Evolutionary conservation across 2,113 vertebrate genomes (phyloP).

Genomic region (Ptilorrhoa leucosticta): DNA sequence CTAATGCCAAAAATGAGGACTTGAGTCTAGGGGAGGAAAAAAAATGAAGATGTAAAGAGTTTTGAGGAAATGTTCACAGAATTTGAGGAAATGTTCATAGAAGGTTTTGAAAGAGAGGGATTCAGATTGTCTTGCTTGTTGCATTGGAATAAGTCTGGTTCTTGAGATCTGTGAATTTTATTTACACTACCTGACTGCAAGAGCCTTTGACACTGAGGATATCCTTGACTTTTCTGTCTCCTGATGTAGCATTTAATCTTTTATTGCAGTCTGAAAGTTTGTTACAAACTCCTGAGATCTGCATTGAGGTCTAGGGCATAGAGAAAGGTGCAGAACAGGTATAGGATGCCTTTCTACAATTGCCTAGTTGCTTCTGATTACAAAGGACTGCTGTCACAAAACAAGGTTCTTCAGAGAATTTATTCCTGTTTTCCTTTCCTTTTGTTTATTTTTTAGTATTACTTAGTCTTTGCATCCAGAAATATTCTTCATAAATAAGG

Average conservation of each 20-base stretch:
- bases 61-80: neutral
- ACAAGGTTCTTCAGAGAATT: neutral
- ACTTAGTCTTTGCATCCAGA: neutral
- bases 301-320: neutral
- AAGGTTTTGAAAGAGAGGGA: neutral
- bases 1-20: neutral
- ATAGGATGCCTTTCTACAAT: neutral
- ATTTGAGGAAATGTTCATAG: neutral
- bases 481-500: neutral
- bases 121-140: neutral
- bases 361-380: neutral
- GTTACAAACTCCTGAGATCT: neutral
- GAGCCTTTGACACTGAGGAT: neutral
- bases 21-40: neutral
- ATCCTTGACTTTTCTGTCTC: neutral
- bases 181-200: neutral
- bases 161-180: neutral
- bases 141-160: neutral
- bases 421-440: neutral
- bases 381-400: neutral
- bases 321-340: neutral
- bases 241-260: neutral
- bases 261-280: neutral
- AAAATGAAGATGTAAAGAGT: neutral
- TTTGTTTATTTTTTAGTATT: neutral